A percentile compares a stretch with the other conserved stretches of the same genome.
phyloP scores from a whole-genome alignment of 2,797 vertebrate genomes.

The Semaprochilodus insignis region DNA sequence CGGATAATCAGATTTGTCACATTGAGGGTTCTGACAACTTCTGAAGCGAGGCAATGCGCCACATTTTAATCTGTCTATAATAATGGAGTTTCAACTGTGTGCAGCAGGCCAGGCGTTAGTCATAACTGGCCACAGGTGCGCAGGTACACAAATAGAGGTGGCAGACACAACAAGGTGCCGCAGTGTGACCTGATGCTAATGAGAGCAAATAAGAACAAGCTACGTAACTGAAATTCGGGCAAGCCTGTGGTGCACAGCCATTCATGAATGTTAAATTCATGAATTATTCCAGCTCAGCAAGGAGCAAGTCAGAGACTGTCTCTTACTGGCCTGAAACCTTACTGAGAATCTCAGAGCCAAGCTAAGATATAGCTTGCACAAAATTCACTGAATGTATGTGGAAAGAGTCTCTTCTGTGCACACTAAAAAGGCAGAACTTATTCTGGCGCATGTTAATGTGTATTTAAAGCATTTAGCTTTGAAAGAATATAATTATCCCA shows the following conservation, averaged over 20 bases:
- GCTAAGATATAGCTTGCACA: too few relatives aligned
- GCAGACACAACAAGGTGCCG: constrained; percentile 30
- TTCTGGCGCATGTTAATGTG: too few relatives aligned
- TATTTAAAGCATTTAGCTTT: too few relatives aligned
- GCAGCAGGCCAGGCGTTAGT: constrained; percentile 18
- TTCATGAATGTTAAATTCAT: constrained; percentile 7
- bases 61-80: constrained; percentile 36
- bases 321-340: not conserved
- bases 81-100: constrained; percentile 17
- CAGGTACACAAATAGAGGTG: constrained; percentile 39
- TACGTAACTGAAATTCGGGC: constrained; percentile 33
- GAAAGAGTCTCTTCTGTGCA: not conserved
- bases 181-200: constrained; percentile 49
- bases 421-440: too few relatives aligned
- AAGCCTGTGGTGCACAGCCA: not conserved
- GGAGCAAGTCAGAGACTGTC: not conserved
- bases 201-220: constrained; percentile 41
- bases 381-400: not conserved
- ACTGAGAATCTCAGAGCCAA: not conserved
- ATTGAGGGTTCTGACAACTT: constrained; percentile 26
- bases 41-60: constrained; percentile 32
- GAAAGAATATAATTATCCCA: too few relatives aligned
- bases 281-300: not conserved
- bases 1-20: constrained; percentile 46
- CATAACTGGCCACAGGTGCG: constrained; percentile 36